Base-by-base conservation (phyloP, 2,797 vertebrate genomes). In the Diceros bicornis region DNA sequence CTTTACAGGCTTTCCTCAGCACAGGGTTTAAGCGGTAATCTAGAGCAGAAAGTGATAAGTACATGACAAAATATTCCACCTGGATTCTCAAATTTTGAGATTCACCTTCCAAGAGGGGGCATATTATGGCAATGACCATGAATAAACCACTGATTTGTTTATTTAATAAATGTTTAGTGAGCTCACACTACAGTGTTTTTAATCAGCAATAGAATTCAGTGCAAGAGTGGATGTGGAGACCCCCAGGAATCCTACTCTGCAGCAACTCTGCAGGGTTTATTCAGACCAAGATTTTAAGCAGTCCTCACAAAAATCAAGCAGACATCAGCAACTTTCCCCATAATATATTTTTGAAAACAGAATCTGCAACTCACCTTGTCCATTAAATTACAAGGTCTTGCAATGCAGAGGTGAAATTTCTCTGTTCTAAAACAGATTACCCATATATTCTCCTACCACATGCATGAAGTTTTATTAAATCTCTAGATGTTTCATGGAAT, bases 1-100 rank as follows among this genome's bases (percentile, higher is more conserved):
- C 99, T 98, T 99, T 99, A 97, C 99, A 99, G 0, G 99, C 99
- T 97, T 99, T 99, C 97, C 99, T 99, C 93, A 99, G 99, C 50
- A 99, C 99, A 0, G 99, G 99, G 97, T 99, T 99, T 96, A 99
- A 97, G 89, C 99, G 99, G 98, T 99, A 99, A 99, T 99, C 99
- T 99, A 97, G 41, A 78, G 6, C 0, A 92, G 37, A 95, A 74
- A 98, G 94, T 87, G n/a, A 1, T 71, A 81, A 93, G 16, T 34
- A 57, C 7, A 18, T 20, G 41, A 72, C 23, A 44, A 89, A 72
- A 90, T 44, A 64, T 32, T 74, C 52, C 27, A 59, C 18, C 17
- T 41, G 44, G 69, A 78, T 57, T 79, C 62, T 96, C 9, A 50
- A 9, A 32, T 64, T 87, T 52, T 86, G 34, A 95, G 61, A 84